Conservation (phyloP, 2,888 invertebrate species). For the Allophyes oxyacanthae region DNA sequence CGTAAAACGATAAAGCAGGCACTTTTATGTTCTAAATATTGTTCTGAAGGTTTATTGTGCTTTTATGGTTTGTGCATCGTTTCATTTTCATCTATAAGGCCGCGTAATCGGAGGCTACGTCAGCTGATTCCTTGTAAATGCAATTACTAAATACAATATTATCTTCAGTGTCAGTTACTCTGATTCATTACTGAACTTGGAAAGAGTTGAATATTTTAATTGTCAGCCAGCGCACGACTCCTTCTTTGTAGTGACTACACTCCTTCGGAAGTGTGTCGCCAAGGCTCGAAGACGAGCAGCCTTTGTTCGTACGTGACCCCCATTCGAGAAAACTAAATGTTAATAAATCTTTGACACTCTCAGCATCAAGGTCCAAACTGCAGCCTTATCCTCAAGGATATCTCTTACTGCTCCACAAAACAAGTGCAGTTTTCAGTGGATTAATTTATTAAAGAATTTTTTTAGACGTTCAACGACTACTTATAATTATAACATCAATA, state of each 20-base stretch:
- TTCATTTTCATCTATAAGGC: conserved; percentile 39
- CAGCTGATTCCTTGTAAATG: conserved; percentile 42
- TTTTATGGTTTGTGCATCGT: conserved; percentile 38
- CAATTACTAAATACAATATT: conserved; percentile 34
- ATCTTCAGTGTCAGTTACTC: conserved; percentile 23
- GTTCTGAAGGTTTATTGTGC: conserved; percentile 46
- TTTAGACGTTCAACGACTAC: conserved; percentile 16
- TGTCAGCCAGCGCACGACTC: conserved; percentile 22
- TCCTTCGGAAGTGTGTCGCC: conserved; percentile 37
- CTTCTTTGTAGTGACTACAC: conserved; percentile 23
- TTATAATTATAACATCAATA: conserved; percentile 39
- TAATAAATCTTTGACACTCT: conserved; percentile 33
- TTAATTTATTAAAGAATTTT: conserved; percentile 14
- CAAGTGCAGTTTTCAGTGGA: conserved; percentile 13
- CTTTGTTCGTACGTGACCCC: conserved; percentile 47
- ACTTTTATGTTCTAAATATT: conserved; percentile 42
- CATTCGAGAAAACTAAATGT: conserved; percentile 39
- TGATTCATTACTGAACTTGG: conserved; percentile 39
- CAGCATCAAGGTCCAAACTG: conserved; percentile 34
- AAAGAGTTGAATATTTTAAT: conserved; percentile 23
- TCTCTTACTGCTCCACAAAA: neutral
- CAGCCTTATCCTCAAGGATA: conserved; percentile 12
- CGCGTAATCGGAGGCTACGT: conserved; percentile 16
- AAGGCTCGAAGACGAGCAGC: conserved; percentile 26
- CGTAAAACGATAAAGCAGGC: conserved; percentile 33